phyloP scores from a whole-genome alignment of 2,888 invertebrate genomes.

The Drosophila formosana region DNA sequence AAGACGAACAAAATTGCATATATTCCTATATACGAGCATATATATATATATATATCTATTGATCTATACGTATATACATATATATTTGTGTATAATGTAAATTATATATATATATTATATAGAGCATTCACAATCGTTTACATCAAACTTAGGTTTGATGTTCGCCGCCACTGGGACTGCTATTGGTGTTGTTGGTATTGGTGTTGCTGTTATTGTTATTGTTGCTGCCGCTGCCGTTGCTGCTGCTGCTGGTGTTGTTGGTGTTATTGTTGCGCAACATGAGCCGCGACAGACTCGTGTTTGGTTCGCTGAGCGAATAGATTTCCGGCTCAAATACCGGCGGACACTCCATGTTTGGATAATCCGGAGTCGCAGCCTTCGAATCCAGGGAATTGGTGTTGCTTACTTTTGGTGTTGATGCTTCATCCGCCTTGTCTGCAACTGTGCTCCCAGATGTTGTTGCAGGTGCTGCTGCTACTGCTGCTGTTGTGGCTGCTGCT shows the following conservation, averaged over 20 bases:
- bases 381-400: slow-evolving; percentile 69
- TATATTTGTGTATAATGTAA: neutral
- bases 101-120: slow-evolving; percentile 29
- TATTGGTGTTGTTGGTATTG: slow-evolving; percentile 39
- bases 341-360: slow-evolving; percentile 93
- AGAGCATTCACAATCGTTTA: slow-evolving; percentile 77
- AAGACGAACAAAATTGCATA: slow-evolving; percentile 38
- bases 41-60: slow-evolving; percentile 17
- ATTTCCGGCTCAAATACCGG: slow-evolving; percentile 94
- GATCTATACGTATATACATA: slow-evolving; percentile 31
- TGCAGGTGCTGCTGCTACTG: slow-evolving; percentile 52
- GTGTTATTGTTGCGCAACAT: slow-evolving; percentile 82
- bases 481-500: slow-evolving; percentile 6
- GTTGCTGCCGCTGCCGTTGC: slow-evolving; percentile 17
- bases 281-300: slow-evolving; percentile 83
- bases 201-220: slow-evolving; percentile 26
- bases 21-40: slow-evolving; percentile 42
- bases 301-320: slow-evolving; percentile 88
- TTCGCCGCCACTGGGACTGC: slow-evolving; percentile 70
- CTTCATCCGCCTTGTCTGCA: slow-evolving; percentile 1
- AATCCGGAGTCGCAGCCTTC: slow-evolving; percentile 86
- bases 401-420: slow-evolving; percentile 67
- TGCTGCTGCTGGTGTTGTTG: slow-evolving; percentile 51
- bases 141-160: slow-evolving; percentile 70
- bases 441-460: slow-evolving; percentile 18